phyloP scores from a whole-genome alignment of 2,888 invertebrate species.

The Cantharis nigra region DNA sequence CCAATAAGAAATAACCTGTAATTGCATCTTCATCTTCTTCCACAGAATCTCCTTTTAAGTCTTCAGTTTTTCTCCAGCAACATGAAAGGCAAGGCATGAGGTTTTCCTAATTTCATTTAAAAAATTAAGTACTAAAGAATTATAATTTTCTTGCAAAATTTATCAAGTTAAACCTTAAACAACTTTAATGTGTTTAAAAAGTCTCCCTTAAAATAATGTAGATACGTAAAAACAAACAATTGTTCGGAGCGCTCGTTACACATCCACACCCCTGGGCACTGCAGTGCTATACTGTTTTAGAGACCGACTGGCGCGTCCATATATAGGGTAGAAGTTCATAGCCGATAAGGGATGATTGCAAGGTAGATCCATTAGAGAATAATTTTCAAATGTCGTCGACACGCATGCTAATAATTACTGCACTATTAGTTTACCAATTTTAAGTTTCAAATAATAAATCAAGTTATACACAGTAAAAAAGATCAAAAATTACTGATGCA shows the following conservation, averaged over 20 bases:
- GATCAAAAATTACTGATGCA: background rate
- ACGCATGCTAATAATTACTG: background rate
- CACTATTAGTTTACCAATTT: background rate
- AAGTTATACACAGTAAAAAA: background rate
- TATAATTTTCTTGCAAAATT: background rate
- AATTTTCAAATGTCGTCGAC: conserved; percentile 5
- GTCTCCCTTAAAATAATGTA: background rate
- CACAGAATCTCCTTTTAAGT: conserved; percentile 33
- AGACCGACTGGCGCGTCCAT: conserved; percentile 28
- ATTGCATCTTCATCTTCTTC: conserved; percentile 25
- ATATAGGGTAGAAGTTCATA: conserved; percentile 31
- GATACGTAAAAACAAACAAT: conserved; percentile 9
- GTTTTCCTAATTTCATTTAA: conserved; percentile 17
- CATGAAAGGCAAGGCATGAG: conserved; percentile 39
- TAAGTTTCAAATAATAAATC: background rate
- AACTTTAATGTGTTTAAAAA: background rate
- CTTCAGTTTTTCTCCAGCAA: conserved; percentile 37
- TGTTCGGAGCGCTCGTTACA: conserved; percentile 12
- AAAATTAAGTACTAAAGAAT: background rate
- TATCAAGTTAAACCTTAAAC: background rate
- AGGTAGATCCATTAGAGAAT: conserved; percentile 18
- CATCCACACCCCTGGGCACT: conserved; percentile 19
- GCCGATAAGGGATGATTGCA: conserved; percentile 26
- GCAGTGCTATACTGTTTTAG: conserved; percentile 28
- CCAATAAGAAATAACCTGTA: conserved; percentile 28